Conservation (phyloP, 64 coral and sea anemone species). For the Trachythela sp. region DNA sequence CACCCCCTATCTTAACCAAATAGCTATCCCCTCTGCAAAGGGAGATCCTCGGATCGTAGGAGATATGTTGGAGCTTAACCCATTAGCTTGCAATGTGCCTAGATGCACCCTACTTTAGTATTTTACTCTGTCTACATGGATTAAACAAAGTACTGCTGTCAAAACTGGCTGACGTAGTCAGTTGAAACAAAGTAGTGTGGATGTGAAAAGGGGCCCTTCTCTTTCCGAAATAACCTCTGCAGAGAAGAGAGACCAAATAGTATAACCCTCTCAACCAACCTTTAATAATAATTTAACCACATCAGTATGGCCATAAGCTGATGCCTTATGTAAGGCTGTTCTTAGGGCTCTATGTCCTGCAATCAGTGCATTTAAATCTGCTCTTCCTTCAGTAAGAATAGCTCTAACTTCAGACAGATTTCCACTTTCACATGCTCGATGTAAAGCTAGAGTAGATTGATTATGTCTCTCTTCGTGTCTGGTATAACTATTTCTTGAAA, state of each 20-base stretch:
- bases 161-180: no score
- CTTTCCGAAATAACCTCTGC: no score
- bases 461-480: background rate
- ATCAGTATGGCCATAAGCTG: slow-evolving; percentile 68
- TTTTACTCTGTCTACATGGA: no score
- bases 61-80: no score
- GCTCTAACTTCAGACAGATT: slow-evolving; percentile 37
- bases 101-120: no score
- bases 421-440: slow-evolving; percentile 76
- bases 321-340: slow-evolving; percentile 70
- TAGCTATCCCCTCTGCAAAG: no score
- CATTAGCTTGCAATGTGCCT: no score
- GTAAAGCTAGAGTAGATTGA: slow-evolving; percentile 23
- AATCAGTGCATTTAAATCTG: slow-evolving; percentile 63
- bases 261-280: slow-evolving; percentile 37
- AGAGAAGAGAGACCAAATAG: no score
- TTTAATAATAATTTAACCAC: slow-evolving; percentile 60
- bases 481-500: background rate
- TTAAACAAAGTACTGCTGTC: no score
- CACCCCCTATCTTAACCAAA: no score
- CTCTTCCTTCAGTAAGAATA: slow-evolving; percentile 35
- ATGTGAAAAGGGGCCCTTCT: background rate
- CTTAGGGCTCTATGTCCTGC: slow-evolving; percentile 66
- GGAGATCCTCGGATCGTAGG: no score
- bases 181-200: background rate